Evolutionary conservation across 1,140 invertebrate species (phyloP), one percentile per base, ranked within the genome.

Genomic region (Papilio glaucus): DNA sequence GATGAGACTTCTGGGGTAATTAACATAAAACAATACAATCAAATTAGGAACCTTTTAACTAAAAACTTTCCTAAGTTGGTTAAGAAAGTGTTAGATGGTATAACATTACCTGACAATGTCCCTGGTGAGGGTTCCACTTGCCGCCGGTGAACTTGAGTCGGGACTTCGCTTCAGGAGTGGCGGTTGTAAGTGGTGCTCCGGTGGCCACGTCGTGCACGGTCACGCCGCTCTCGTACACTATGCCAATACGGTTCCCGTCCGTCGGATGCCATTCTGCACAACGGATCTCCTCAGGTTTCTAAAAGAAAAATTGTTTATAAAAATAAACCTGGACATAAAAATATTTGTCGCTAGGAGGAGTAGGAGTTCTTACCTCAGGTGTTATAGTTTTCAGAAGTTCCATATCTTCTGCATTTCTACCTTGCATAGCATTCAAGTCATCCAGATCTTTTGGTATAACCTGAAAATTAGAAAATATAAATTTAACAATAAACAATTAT

Each of bases 91-190:
- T 6, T 39, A 10, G 0, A 12, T 18, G 10, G 18, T 24, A 13
- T n/a, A 10, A 13, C 5, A 24, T 62, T 62, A 92, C 91, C 85
- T 98, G 96, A 81, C 96, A 96, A 60, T 96, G 96, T 80, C 96
- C 97, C 86, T 98, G 97, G 85, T 98, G 98, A 26, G 98, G 98
- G 92, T 98, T 98, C 98, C 98, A 99, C 89, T 98, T 97, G 0
- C 97, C 98, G 76, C 95, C 96, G 6, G 95, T 97, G 76, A 98
- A 96, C 83, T 96, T 96, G 42, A 95, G 95, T 77, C 96, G 95
- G 75, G 95, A 95, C 93, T 97, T 97, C 74, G 93, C 95, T 76
- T 95, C 94, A 68, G 95, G 93, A 5, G 75, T 95, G 53, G 74
- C 89, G 71, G 53, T 86, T 18, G 77, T 84, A 74, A 76, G 84